Base-by-base conservation (phyloP, 2,888 invertebrate genomes). In the Yponomeuta evonymella region DNA sequence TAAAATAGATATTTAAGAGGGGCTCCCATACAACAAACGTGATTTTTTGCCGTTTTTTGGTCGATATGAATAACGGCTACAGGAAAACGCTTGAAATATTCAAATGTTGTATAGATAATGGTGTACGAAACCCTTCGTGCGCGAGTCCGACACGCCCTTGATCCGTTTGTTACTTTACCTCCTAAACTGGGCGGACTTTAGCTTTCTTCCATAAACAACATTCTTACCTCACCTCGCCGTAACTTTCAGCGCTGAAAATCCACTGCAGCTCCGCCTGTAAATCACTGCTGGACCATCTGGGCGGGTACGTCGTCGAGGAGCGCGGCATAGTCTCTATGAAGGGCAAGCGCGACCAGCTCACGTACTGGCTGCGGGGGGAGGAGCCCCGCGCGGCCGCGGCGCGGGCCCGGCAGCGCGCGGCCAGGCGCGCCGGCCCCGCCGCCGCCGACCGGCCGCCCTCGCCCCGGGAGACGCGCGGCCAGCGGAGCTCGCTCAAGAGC, bases 361-460 rank as follows among this genome's bases (percentile, higher is more conserved):
- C 97, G 1, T 97, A 95, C 84, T 97, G 97, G 97, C 86, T 97
- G 63, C 86, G 95, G 6, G 97, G 96, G 0, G 97, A 97, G 82
- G 95, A 96, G 72, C 90, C 94, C 0, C 85, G 88, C 8, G 93
- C 94, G 66, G 93, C 94, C 43, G 90, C 93, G 69, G 83, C 90
- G 72, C 89, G 96, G 86, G 15, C 84, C 78, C 88, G 67, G 87
- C 85, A 87, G n/a, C 82, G 88, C 63, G 90, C 94, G 36, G 92
- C 89, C 70, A 87, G 87, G 87, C 23, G 88, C 87, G 51, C 83
- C 93, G 4, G 83, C 92, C 65, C 88, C 88, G 0, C 87, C 74
- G 84, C 84, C 11, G 68, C 77, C n/a, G 75, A 79, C 33, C 33
- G 33, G 23, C 23, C 74, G 75, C 79, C 74, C 65, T 76, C 74